phyloP scores from a whole-genome alignment of 1,140 invertebrate genomes.

The Diabrotica virgifera region DNA sequence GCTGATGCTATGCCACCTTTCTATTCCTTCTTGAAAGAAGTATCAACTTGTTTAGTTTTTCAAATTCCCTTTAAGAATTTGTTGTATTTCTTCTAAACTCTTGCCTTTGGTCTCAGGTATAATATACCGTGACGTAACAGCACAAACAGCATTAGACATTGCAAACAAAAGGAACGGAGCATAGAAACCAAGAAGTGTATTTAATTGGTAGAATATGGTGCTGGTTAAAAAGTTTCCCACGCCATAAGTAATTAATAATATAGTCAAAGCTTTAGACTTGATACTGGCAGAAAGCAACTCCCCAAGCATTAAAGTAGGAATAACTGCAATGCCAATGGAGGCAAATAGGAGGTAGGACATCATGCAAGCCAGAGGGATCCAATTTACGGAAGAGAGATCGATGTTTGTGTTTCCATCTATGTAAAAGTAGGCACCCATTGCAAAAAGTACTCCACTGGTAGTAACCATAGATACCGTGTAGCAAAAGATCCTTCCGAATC shows the following conservation, averaged over 20 bases:
- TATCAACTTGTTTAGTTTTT: no score
- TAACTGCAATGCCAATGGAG: slow-evolving; percentile 32
- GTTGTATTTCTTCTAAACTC: slow-evolving; percentile 30
- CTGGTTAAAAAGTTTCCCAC: slow-evolving; percentile 44
- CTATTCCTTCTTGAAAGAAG: no score
- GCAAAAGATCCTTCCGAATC: slow-evolving; percentile 27
- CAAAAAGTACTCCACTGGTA: slow-evolving; percentile 32
- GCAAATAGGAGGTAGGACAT: slow-evolving; percentile 32
- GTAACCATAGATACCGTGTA: slow-evolving; percentile 27
- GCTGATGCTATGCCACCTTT: no score
- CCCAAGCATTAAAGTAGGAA: slow-evolving; percentile 38
- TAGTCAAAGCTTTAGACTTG: slow-evolving; percentile 36
- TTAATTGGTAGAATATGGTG: slow-evolving; percentile 42
- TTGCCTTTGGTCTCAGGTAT: slow-evolving; percentile 30
- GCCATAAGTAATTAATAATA: slow-evolving; percentile 33
- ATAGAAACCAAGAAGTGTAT: slow-evolving; percentile 58
- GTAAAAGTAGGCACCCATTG: slow-evolving; percentile 52
- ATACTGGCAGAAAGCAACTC: slow-evolving; percentile 43
- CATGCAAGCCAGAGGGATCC: slow-evolving; percentile 40
- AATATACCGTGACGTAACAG: slow-evolving; percentile 12
- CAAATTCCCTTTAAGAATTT: slow-evolving; percentile 12
- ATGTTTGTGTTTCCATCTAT: slow-evolving; percentile 26
- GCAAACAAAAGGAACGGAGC: slow-evolving; percentile 77
- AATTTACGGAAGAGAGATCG: slow-evolving; percentile 38
- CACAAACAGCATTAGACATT: slow-evolving; percentile 14